Evolutionary conservation across 2,113 vertebrate genomes (phyloP).

Genomic region (Mus musculus): DNA sequence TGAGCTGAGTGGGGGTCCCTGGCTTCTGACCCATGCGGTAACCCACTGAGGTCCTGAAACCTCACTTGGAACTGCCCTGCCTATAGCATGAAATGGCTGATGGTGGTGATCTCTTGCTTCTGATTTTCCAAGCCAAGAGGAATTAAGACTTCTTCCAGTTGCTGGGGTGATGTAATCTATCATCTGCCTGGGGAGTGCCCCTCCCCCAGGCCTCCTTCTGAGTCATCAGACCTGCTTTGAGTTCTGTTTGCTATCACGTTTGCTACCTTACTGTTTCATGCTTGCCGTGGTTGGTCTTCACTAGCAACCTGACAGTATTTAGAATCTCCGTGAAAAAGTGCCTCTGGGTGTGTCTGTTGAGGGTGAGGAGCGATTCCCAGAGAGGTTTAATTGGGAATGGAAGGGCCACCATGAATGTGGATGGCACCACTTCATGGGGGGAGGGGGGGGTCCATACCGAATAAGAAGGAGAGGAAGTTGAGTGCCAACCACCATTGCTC

Average conservation of each 20-base stretch:
- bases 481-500: no score
- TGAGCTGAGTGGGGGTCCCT: constrained; percentile 49
- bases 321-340: background rate
- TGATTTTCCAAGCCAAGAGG: constrained; percentile 1
- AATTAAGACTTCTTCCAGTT: constrained; percentile 46
- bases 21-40: constrained; percentile 66
- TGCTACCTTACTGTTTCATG: background rate
- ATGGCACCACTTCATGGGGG: background rate
- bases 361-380: no score
- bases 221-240: background rate
- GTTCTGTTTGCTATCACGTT: background rate
- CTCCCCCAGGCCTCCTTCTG: background rate
- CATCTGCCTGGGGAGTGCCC: background rate
- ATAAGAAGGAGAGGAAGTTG: background rate
- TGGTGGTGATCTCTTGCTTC: background rate
- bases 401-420: background rate
- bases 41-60: constrained; percentile 40
- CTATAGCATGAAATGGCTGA: constrained; percentile 45
- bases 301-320: background rate
- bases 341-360: background rate
- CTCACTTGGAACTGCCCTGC: background rate
- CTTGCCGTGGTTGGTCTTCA: background rate
- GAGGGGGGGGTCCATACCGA: no score
- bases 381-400: background rate
- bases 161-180: constrained; percentile 16